Evolutionary conservation across 2,888 invertebrate species (phyloP).

Genomic region (Brachypalpus laphriformis): DNA sequence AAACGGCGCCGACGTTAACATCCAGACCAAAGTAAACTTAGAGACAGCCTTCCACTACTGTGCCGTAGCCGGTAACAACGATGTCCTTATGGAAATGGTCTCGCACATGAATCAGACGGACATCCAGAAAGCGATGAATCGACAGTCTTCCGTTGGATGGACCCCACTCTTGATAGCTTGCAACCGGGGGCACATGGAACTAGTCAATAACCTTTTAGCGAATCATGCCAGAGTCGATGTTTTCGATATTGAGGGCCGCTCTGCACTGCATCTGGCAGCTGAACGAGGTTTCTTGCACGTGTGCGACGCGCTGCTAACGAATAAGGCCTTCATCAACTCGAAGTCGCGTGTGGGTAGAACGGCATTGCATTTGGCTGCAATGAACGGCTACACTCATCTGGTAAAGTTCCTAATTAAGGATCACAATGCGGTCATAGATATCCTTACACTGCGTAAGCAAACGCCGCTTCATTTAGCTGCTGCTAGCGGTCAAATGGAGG

Average conservation of each 20-base stretch:
- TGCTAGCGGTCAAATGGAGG: constrained; percentile 97
- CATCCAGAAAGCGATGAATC: constrained; percentile 96
- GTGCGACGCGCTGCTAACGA: constrained; percentile 93
- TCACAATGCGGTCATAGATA: constrained; percentile 97
- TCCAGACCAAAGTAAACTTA: constrained; percentile 92
- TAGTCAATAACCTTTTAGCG: constrained; percentile 93
- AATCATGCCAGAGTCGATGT: constrained; percentile 99
- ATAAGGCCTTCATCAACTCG: constrained; percentile 99
- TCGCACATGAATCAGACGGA: constrained; percentile 94
- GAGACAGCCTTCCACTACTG: constrained; percentile 98
- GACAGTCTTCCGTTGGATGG: constrained; percentile 97
- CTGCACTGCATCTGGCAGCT: constrained; percentile 97
- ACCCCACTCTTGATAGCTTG: constrained; percentile 98
- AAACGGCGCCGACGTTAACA: constrained; percentile 94
- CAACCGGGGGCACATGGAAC: constrained; percentile 96
- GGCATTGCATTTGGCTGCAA: constrained; percentile 97
- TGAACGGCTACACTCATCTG: constrained; percentile 96
- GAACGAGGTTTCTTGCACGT: constrained; percentile 96
- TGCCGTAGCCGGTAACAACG: constrained; percentile 97
- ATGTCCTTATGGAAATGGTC: constrained; percentile 96
- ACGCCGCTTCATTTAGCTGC: constrained; percentile 99
- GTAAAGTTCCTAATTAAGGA: constrained; percentile 97
- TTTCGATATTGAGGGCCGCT: constrained; percentile 97
- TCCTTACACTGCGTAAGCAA: constrained; percentile 96
- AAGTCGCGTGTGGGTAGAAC: constrained; percentile 98